phyloP scores from a whole-genome alignment of 1,140 invertebrate genomes.

The Drosophila paulistorum region DNA sequence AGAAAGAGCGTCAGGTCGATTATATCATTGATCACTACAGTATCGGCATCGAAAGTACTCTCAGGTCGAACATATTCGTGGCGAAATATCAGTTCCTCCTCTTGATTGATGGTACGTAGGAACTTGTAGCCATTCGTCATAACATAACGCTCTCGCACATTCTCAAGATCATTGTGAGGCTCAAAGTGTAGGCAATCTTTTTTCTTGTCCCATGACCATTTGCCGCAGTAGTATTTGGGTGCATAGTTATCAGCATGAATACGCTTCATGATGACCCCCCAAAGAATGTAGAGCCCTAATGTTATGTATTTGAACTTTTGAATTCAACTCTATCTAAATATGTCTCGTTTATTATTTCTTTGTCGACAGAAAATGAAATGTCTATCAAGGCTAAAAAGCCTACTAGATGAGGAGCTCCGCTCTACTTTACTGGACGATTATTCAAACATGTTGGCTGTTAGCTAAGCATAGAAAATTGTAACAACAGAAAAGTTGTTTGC shows the following conservation, averaged over 20 bases:
- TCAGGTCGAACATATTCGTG: constrained; percentile 52
- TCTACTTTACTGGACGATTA: not conserved
- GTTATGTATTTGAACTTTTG: not conserved
- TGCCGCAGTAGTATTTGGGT: constrained; percentile 67
- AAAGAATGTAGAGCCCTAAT: not conserved
- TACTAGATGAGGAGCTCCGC: too few relatives aligned
- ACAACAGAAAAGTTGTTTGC: too few relatives aligned
- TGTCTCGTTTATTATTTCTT: too few relatives aligned
- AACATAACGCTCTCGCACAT: constrained; percentile 54
- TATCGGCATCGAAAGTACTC: constrained; percentile 58
- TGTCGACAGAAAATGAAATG: too few relatives aligned
- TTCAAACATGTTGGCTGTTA: not conserved
- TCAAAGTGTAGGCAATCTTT: constrained; percentile 59
- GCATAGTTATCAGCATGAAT: constrained; percentile 54
- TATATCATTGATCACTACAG: constrained; percentile 68
- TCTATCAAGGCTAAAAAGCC: too few relatives aligned
- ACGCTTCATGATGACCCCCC: constrained; percentile 45
- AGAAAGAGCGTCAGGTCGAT: constrained; percentile 72
- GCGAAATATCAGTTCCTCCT: constrained; percentile 74
- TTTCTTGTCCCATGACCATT: constrained; percentile 66
- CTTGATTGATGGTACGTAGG: constrained; percentile 59
- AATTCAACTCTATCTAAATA: not conserved
- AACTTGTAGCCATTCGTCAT: constrained; percentile 65
- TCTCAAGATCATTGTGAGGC: constrained; percentile 43
- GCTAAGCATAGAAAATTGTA: too few relatives aligned